Base-by-base conservation (phyloP, 2,113 vertebrate species). In the Phalacrocorax carbo region DNA sequence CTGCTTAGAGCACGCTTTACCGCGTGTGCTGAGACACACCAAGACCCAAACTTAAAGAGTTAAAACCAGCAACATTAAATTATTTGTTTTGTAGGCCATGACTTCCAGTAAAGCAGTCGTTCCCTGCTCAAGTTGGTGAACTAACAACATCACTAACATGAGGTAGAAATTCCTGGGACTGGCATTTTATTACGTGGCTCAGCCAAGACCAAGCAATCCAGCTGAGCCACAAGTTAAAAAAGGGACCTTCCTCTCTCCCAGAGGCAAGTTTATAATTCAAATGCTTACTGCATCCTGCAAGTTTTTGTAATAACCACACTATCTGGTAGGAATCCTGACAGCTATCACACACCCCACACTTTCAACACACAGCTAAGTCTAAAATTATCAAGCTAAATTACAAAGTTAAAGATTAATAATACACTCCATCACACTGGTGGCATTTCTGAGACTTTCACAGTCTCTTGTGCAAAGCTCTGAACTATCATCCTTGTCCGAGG, bases 121-220 rank as follows among this genome's bases (percentile, higher is more conserved):
- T 61, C 78, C 75, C 69, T 20, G 44, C 20, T 81, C 68, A 17
- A 17, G 42, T 7, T 30, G 15, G 52, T 52, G 34, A 86, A 5
- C 42, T 20, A 81, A 36, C 54, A 42, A 16, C 10, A 75, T 19
- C 57, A 7, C 5, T 7, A 4, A 42, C 54, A 30, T 0, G 0
- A 0, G 0, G 62, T 0, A 65, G 57, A 60, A 94, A 80, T 90
- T 86, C 88, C 82, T 70, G 42, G 87, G 71, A 72, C 7, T 73
- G n/a, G 32, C 36, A 23, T 80, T 94, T 73, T 69, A 69, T 91
- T 29, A 64, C 0, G 0, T 16, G 36, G 87, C 78, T 77, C n/a
- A 57, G 62, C 10, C 81, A 61, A 57, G 84, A 61, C 32, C 46
- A 64, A 26, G 55, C 51, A 38, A 49, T 26, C 9, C 77, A 12